phyloP scores from a whole-genome alignment of 2,888 invertebrate genomes.

The Ennomos erosarius region DNA sequence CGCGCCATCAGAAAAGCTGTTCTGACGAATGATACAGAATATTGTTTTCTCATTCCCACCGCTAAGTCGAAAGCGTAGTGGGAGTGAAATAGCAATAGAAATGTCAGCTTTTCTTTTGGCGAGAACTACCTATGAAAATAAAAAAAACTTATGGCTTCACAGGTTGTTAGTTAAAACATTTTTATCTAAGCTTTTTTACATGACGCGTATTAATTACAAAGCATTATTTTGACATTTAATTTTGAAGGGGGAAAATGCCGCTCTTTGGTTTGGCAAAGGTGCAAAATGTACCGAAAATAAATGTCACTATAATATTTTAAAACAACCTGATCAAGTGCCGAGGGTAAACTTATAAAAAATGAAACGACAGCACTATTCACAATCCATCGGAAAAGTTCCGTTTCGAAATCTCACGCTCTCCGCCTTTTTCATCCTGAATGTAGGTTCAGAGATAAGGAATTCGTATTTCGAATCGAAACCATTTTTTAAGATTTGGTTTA shows the following conservation, averaged over 20 bases:
- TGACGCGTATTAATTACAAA: conserved; percentile 67
- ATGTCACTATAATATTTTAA: conserved; percentile 12
- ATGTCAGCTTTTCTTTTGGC: no score
- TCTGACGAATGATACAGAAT: no score
- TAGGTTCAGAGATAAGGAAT: no score
- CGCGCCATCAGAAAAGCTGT: no score
- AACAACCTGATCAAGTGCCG: conserved; percentile 53
- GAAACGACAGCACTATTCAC: conserved; percentile 20
- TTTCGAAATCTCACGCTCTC: no score
- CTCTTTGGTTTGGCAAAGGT: conserved; percentile 66
- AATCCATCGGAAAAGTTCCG: no score
- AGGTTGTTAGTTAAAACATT: conserved; percentile 44
- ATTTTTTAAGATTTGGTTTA: no score
- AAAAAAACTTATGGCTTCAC: conserved; percentile 43
- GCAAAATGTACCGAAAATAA: conserved; percentile 43
- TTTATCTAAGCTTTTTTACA: conserved; percentile 38
- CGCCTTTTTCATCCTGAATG: no score
- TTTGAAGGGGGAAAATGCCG: conserved; percentile 54
- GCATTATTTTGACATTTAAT: conserved; percentile 42
- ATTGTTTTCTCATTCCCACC: no score
- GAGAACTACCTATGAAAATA: conserved; percentile 37
- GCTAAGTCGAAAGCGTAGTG: no score
- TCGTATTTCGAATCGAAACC: no score
- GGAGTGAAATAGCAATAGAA: no score
- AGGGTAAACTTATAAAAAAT: conserved; percentile 37